Base-by-base conservation (phyloP, 2,888 invertebrate genomes). In the Lycia hirtaria region DNA sequence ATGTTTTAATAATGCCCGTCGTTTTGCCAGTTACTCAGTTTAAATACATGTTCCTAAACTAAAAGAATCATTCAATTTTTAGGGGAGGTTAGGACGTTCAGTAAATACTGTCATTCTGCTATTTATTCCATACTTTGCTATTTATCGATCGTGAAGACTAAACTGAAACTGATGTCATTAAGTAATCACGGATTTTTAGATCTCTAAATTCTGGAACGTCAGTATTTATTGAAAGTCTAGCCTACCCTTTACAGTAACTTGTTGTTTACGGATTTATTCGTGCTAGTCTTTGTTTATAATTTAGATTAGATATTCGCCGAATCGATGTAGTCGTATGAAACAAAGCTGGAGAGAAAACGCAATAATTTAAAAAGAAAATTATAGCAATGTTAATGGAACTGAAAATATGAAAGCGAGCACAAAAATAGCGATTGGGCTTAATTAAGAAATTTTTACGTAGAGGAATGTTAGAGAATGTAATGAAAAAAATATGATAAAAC, bases 401-500 rank as follows among this genome's bases (percentile, higher is more conserved):
- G 62, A 63, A 41, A 41, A 41, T 28, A n/a, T 41, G 41, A 26
- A 65, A 51, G 67, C 61, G 52, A 65, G 65, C 67, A 67, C 61
- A 65, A 67, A 65, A 43, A 60, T 67, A 60, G 55, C 56, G 58
- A 50, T 63, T 62, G 49, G 63, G 63, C 61, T 58, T 63, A 32
- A 48, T 51, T 60, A 61, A 62, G 60, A 58, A 48, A 53, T 37
- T 56, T 60, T 64, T 72, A 61, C 38, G 61, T 74, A 73, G 64
- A 63, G 74, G 68, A 60, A 71, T 82, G 73, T 79, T 75, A 75
- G 75, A 65, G 44, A 6, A 69, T 63, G 65, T 51, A 65, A 67
- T 70, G 62, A 72, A 71, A 72, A 70, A 72, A 71, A 72, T 70
- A 76, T 74, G 72, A 73, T 67, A 75, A 75, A 79, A 80, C 73